Conservation (phyloP, 2,888 invertebrate species). For the Chymomyza amoena region DNA sequence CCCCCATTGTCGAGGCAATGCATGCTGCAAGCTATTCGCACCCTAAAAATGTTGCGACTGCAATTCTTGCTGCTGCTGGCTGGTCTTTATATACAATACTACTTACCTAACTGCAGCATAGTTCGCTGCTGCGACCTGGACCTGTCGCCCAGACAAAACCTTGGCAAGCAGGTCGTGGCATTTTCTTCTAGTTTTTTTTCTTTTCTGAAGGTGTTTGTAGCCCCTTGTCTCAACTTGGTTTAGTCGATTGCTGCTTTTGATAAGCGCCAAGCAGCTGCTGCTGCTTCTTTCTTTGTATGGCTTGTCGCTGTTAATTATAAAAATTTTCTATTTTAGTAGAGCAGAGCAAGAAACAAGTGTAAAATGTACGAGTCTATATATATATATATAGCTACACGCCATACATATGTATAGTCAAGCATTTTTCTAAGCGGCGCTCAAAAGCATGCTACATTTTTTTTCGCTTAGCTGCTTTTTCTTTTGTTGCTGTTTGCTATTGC, state of each 20-base stretch:
- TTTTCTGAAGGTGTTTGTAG: background rate
- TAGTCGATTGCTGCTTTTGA: conserved; percentile 63
- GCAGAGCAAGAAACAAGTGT: conserved; percentile 17
- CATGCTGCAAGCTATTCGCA: conserved; percentile 14
- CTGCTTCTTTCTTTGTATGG: conserved; percentile 30
- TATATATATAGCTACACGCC: background rate
- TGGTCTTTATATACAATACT: background rate
- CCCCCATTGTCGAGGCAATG: background rate
- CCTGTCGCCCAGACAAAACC: background rate
- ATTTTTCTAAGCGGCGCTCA: conserved; percentile 9
- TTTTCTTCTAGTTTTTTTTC: background rate
- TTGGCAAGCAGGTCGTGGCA: background rate
- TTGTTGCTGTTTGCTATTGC: background rate
- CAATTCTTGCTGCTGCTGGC: background rate
- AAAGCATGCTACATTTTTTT: conserved; percentile 5
- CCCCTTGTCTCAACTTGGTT: conserved; percentile 19
- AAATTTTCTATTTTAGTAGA: conserved; percentile 51
- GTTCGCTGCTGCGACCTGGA: conserved; percentile 21
- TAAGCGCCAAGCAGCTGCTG: conserved; percentile 56
- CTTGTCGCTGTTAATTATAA: conserved; percentile 67
- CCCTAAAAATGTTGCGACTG: conserved; percentile 44
- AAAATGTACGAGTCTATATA: conserved; percentile 33
- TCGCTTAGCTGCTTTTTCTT: background rate
- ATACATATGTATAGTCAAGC: conserved; percentile 12
- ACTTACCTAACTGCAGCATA: background rate